Base-by-base conservation (phyloP, 2,888 invertebrate genomes). In the Eupithecia pulchellata region DNA sequence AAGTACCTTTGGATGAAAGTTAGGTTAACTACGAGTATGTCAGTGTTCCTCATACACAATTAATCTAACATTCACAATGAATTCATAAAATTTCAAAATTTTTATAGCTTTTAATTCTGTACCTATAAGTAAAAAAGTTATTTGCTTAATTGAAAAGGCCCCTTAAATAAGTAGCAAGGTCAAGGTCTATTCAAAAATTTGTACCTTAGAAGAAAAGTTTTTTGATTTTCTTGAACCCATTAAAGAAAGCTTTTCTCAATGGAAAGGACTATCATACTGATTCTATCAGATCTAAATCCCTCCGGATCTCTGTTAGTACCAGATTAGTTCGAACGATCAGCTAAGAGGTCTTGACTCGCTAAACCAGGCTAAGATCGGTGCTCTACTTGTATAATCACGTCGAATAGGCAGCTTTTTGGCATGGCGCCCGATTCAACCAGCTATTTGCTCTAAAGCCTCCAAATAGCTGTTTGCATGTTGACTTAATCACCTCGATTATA, bases 321-420 rank as follows among this genome's bases (percentile, higher is more conserved):
- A 29, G 27, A 27, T 57, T 57, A 29, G 29, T 55, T 13, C 5
- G 14, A 55, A 1, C 27, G 57, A 57, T 57, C 57, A 4, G 57
- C 29, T 57, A 30, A 47, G 58, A n/a, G 58, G 32, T 25, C 52
- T 47, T 57, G 29, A 57, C 17, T 57, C 57, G n/a, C 57, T 57
- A 29, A 57, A 29, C 57, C 29, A 14, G 57, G 57, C 29, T 57
- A 29, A 57, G 57, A 29, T 57, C n/a, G n/a, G n/a, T n/a, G 29
- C 57, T 57, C 27, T 29, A 57, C 52, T 27, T 57, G 27, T 55
- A 17, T 57, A 29, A 29, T 57, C 57, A 57, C 29, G 17, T 29
- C 25, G 57, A 57, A 57, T 13, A 52, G 52, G 52, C 52, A 25
- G 52, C 52, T 4, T 25, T 13, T 52, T 52, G 52, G 52, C 52